Evolutionary conservation across 37 sponge, comb jelly and placozoan genomes (phyloP).

Genomic region (Hormiphora californensis): DNA sequence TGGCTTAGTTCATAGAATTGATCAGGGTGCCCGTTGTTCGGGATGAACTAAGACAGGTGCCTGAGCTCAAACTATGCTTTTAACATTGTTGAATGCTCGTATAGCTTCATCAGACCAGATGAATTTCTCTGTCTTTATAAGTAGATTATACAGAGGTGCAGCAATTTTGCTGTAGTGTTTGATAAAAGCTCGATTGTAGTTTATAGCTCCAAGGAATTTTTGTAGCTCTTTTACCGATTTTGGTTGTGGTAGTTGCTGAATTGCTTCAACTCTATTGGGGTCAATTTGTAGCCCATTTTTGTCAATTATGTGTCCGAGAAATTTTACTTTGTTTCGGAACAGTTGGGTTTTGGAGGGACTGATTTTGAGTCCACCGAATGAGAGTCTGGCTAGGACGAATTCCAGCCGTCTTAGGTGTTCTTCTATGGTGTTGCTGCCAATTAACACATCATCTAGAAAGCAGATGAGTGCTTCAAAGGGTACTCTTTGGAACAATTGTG

Average conservation of each 20-base stretch:
- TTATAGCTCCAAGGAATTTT: conserved; percentile 21
- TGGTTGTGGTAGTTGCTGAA: neutral
- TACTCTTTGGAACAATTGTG: neutral
- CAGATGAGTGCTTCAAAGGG: neutral
- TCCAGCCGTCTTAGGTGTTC: conserved; percentile 18
- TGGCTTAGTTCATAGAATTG: neutral
- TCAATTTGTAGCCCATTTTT: conserved; percentile 1
- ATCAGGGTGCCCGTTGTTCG: conserved; percentile 2
- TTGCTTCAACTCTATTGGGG: neutral
- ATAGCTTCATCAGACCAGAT: neutral
- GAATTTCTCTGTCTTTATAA: neutral
- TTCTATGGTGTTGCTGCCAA: neutral
- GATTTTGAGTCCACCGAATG: conserved; percentile 3
- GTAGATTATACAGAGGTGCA: neutral
- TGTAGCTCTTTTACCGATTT: neutral
- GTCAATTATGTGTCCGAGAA: neutral
- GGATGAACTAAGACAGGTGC: neutral
- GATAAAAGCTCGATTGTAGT: conserved; percentile 4
- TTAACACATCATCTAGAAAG: neutral
- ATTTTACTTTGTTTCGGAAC: neutral
- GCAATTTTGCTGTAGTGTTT: neutral
- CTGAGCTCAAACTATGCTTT: neutral
- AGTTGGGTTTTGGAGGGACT: neutral
- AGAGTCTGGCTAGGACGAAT: neutral
- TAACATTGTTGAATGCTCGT: neutral